Base-by-base conservation (phyloP, 2,113 vertebrate genomes). In the Numenius arquata region DNA sequence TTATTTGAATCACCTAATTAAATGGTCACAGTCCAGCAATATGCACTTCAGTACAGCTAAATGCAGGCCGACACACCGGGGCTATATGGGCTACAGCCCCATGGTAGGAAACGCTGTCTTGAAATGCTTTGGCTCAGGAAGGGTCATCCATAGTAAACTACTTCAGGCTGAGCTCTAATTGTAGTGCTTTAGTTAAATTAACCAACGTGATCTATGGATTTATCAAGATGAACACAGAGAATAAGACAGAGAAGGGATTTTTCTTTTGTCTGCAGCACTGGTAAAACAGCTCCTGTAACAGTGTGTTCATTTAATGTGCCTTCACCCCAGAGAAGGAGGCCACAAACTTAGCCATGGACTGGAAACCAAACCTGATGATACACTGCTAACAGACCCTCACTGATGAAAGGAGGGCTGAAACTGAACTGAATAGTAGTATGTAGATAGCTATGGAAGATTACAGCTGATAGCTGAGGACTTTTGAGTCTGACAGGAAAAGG, bases 131-230 rank as follows among this genome's bases (percentile, higher is more conserved):
- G 59, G 43, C 38, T 62, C 61, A 36, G 55, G 25, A 62, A 50
- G 22, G 11, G 15, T 41, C 47, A 43, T 34, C 66, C 34, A 23
- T 5, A 73, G 15, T 73, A 85, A 74, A 61, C 29, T 29, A 2
- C 30, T 40, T 36, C 72, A 73, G 25, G 41, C 80, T 71, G 29
- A 89, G 55, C 27, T 74, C 22, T 26, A 43, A 15, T 8, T 81
- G 12, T 17, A 66, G 21, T 13, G 21, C 11, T 59, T 23, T 61
- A 62, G n/a, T 74, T 50, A 29, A 78, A 58, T 66, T 67, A 66
- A 93, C 38, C 61, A 65, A 3, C 0, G 0, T 18, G 45, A 56
- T 34, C 34, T 48, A 2, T 2, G 5, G 10, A 8, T 59, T 96
- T 52, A 8, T 85, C 23, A 32, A 73, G n/a, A n/a, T 32, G 68